These are phyloP conservation scores for Parnassius mnemosyne DNA, from an alignment of 2,888 invertebrate genomes.

Conservation along the genomic window DNA sequence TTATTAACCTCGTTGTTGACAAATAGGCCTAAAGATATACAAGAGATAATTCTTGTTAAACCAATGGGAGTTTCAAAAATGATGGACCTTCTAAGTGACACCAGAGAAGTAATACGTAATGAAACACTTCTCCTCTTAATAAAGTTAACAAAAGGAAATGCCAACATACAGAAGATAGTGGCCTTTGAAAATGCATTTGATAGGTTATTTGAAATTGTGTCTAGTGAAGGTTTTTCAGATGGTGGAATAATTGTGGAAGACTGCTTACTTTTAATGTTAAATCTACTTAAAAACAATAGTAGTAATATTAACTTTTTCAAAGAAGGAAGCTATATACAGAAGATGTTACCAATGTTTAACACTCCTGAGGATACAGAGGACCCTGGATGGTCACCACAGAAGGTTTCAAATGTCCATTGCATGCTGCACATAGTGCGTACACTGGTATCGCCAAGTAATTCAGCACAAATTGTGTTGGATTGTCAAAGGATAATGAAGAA, in stretches of 20 bases:
- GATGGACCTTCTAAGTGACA: slow-evolving; percentile 97
- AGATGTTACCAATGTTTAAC: slow-evolving; percentile 92
- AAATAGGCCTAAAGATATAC: slow-evolving; percentile 92
- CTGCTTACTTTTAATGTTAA: slow-evolving; percentile 94
- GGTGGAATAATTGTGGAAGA: slow-evolving; percentile 99
- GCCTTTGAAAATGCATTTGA: slow-evolving; percentile 99
- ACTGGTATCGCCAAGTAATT: slow-evolving; percentile 96
- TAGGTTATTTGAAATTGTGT: slow-evolving; percentile 94
- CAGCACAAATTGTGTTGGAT: slow-evolving; percentile 87
- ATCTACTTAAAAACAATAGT: slow-evolving; percentile 95
- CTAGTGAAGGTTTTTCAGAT: slow-evolving; percentile 94
- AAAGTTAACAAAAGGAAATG: slow-evolving; percentile 94
- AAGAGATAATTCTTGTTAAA: slow-evolving; percentile 92
- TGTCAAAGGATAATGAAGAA: slow-evolving; percentile 95
- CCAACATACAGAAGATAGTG: slow-evolving; percentile 99
- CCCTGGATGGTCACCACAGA: slow-evolving; percentile 94
- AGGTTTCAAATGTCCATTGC: slow-evolving; percentile 95
- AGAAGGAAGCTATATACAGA: slow-evolving; percentile 97
- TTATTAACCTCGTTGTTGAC: slow-evolving; percentile 92
- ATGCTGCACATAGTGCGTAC: slow-evolving; percentile 94
- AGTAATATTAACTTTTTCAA: slow-evolving; percentile 99
- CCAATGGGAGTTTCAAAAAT: slow-evolving; percentile 99
- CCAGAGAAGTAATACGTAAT: slow-evolving; percentile 96
- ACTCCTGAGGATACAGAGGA: slow-evolving; percentile 86
- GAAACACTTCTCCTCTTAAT: slow-evolving; percentile 95